These are phyloP conservation scores for Caenorhabditis tropicalis DNA, from an alignment of 1,140 invertebrate species.

Conservation along the genomic window DNA sequence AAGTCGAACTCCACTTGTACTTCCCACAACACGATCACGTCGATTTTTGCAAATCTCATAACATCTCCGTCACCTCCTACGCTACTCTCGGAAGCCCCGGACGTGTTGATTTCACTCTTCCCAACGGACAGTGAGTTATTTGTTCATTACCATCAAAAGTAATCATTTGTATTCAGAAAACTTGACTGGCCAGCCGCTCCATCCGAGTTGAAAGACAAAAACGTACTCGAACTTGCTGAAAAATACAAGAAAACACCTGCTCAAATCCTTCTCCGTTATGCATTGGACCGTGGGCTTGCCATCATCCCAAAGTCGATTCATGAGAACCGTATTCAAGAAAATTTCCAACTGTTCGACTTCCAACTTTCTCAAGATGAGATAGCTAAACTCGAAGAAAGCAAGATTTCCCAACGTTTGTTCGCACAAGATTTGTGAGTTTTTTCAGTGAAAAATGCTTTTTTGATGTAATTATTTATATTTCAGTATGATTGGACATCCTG, in stretches of 20 bases:
- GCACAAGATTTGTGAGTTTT: constrained; percentile 57
- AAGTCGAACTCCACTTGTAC: constrained; percentile 61
- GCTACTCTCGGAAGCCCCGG: constrained; percentile 61
- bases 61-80: constrained; percentile 61
- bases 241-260: constrained; percentile 77
- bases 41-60: constrained; percentile 62
- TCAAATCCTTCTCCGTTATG: constrained; percentile 74
- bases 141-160: neutral
- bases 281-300: constrained; percentile 62
- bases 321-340: constrained; percentile 71
- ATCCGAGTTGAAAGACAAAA: constrained; percentile 75
- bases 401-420: constrained; percentile 55
- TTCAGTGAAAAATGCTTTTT: too few relatives aligned
- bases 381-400: constrained; percentile 48
- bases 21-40: constrained; percentile 60
- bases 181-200: constrained; percentile 62
- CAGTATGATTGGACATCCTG: constrained; percentile 57
- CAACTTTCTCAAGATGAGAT: constrained; percentile 59
- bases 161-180: constrained; percentile 72
- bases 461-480: neutral
- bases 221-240: constrained; percentile 74
- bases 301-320: constrained; percentile 69
- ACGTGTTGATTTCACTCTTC: neutral
- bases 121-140: constrained; percentile 39
- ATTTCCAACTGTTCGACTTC: constrained; percentile 68